Evolutionary conservation across 2,888 invertebrate species (phyloP), one percentile per base, ranked within the genome.

Genomic region (Rhyacophila evoluta): DNA sequence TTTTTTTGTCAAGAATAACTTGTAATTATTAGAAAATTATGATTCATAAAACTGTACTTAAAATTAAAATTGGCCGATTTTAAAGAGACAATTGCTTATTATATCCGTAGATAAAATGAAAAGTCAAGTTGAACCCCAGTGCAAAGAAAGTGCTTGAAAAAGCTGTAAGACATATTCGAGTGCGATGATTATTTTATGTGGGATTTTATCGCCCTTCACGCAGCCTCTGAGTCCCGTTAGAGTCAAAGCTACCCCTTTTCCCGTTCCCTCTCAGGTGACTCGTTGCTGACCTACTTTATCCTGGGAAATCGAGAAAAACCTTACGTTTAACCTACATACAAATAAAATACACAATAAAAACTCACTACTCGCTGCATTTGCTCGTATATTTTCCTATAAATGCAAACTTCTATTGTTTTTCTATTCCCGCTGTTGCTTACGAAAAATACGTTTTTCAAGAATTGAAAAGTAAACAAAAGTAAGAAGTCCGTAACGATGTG

Each of bases 321-420:
- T 72, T 29, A 69, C 71, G 77, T 74, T 79, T 81, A 81, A 81
- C 81, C 81, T 79, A 81, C 70, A 81, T 81, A 73, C 67, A 78
- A 71, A 75, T 75, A 72, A 78, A 78, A 74, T 77, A 77, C 76
- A 72, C 73, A 71, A 75, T 79, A 76, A 75, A 75, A 74, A 72
- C 75, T 71, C 69, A 70, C 76, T 75, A 71, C 19, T 73, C 67
- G 77, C 25, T 25, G 25, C 72, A 72, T 19, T 25, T 11, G 3
- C 37, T 72, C 37, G 68, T 36, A 55, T 36, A 36, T 67, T 36
- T 76, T 72, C 72, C 28, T 73, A 68, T 33, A 25, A 73, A 77
- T 73, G 77, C 77, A 77, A 73, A 73, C 33, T 68, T 67, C 74
- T 19, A 74, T 78, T 78, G 74, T 78, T 78, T 78, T 69, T 29